Percentiles rank a stretch among this genome's conserved stretches.
phyloP scores from a whole-genome alignment of 2,113 vertebrate genomes.

The Pterocles orientalis region DNA sequence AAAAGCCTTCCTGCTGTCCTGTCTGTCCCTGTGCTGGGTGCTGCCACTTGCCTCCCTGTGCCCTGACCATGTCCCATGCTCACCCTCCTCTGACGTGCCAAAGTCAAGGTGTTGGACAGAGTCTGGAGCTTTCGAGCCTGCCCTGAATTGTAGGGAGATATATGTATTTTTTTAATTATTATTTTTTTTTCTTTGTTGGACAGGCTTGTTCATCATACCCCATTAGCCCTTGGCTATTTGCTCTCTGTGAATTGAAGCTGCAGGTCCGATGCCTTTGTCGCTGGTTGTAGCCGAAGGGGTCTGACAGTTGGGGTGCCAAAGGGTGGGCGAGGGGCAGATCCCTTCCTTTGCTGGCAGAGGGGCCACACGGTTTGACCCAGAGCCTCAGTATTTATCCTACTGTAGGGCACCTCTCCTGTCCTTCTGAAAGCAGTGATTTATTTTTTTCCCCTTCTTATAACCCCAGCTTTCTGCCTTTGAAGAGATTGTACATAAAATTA shows the following conservation, averaged over 20 bases:
- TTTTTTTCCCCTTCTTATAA: neutral
- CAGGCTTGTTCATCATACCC: neutral
- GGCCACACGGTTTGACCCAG: rapidly evolving
- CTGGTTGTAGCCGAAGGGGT: neutral
- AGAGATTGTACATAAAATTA: neutral
- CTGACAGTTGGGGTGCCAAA: neutral
- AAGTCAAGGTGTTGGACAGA: neutral
- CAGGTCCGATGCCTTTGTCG: neutral
- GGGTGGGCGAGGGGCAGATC: neutral
- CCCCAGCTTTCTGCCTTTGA: neutral
- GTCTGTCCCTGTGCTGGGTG: neutral
- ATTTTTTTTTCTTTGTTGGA: neutral
- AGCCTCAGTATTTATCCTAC: rapidly evolving
- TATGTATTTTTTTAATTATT: too few species aligned
- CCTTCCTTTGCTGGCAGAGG: neutral
- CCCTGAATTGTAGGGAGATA: neutral
- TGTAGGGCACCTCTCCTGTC: neutral
- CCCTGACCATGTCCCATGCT: neutral
- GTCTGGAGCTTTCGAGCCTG: neutral
- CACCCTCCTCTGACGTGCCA: neutral
- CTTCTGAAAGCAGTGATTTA: neutral
- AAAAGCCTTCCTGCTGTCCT: neutral
- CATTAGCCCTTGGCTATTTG: neutral
- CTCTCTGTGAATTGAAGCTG: neutral
- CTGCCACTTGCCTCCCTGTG: rapidly evolving